Percentiles rank a stretch among this genome's conserved stretches.
These are phyloP conservation scores for Tetramorium alpestre DNA, from an alignment of 1,140 invertebrate genomes.

Conservation along the genomic window DNA sequence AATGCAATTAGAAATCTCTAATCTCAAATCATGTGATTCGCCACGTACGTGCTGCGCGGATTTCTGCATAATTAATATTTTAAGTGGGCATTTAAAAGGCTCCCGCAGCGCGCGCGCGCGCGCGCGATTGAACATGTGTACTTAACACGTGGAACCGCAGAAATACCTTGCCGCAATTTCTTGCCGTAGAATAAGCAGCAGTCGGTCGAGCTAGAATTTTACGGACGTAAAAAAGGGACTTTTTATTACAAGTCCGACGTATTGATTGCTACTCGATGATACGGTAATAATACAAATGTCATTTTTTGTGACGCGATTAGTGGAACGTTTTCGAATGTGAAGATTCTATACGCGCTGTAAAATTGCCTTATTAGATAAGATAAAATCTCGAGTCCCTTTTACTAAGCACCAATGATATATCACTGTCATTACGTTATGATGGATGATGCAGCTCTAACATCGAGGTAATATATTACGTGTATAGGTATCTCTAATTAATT, in stretches of 20 bases:
- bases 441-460: constrained; percentile 9
- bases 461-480: constrained; percentile 9
- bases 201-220: neutral
- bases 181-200: neutral
- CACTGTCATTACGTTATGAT: constrained; percentile 34
- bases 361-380: constrained; percentile 33
- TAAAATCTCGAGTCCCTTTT: constrained; percentile 32
- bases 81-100: constrained; percentile 8
- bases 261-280: neutral
- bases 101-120: neutral
- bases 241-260: neutral
- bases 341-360: neutral
- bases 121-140: neutral
- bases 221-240: neutral
- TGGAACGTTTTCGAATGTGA: neutral
- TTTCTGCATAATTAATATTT: constrained; percentile 45
- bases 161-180: neutral
- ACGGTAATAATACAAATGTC: neutral
- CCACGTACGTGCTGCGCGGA: neutral
- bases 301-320: neutral
- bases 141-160: neutral
- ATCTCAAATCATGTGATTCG: constrained; percentile 11
- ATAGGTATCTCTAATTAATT: constrained; percentile 37
- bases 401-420: constrained; percentile 22
- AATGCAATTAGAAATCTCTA: constrained; percentile 41